Base-by-base conservation (phyloP, 1,140 invertebrate species). In the Cyclargus thomasi region DNA sequence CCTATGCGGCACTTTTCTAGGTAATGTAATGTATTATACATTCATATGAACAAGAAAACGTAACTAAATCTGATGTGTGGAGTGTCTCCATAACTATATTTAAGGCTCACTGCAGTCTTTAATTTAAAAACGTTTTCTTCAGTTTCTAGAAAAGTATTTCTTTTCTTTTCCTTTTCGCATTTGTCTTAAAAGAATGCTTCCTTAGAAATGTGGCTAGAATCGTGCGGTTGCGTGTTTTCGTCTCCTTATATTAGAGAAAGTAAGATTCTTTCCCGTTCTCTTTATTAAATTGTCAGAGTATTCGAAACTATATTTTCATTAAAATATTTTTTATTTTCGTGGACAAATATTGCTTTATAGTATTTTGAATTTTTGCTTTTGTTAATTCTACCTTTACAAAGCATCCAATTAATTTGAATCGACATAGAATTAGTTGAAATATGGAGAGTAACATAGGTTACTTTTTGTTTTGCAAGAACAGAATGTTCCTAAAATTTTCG, bases 161-260 rank as follows among this genome's bases (percentile, higher is more conserved):
- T 47, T 47, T 47, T 47, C 39, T 47, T 47, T 47, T 47, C 39
- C 39, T 11, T 47, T 47, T 47, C 39, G 4, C 14, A 47, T 47
- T 47, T 47, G 39, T 47, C 39, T 47, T 47, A 47, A 16, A 47
- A 47, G 39, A 47, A 47, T 47, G 39, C 39, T 47, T 47, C 39
- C 39, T 47, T 47, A 47, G 39, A 47, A 47, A 47, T 47, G 39
- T 47, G 14, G 39, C 39, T 47, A 47, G 11, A 47, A 47, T 47
- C 39, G 14, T 0, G 39, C 39, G 39, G 39, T 47, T 47, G 39
- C 39, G 39, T 47, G 39, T 47, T 47, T 47, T 47, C 39, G 39
- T 47, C 39, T 47, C 39, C 39, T 47, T 47, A 47, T 47, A 47
- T 47, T 47, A 47, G 10, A 47, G 39, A 47, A 11, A 47, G 39